phyloP scores from a whole-genome alignment of 2,113 vertebrate species.

The Empidonax alnorum region DNA sequence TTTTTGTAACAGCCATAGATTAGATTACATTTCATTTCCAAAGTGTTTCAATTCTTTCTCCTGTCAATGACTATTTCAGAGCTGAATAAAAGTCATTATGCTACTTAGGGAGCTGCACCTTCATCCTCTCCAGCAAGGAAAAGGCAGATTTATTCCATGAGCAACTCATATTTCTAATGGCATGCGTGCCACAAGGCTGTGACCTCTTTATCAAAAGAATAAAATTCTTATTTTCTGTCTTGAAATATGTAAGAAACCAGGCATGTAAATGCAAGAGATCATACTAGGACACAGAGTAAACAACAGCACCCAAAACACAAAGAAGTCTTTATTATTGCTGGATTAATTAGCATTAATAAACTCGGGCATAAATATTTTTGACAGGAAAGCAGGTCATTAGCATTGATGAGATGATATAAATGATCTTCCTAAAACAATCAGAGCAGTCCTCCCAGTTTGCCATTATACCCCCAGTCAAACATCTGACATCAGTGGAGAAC shows the following conservation, averaged over 20 bases:
- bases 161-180: background rate
- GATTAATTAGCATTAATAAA: conserved; percentile 69
- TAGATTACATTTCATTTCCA: conserved; percentile 44
- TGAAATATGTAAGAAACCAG: background rate
- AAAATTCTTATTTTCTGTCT: background rate
- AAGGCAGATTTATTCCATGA: conserved; percentile 12
- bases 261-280: background rate
- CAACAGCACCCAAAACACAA: conserved; percentile 41
- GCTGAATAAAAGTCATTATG: conserved; percentile 21
- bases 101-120: conserved; percentile 10
- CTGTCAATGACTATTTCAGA: conserved; percentile 29
- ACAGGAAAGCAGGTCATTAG: conserved; percentile 41
- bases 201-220: background rate
- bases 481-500: background rate
- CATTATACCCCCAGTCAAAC: conserved; percentile 20
- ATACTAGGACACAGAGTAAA: background rate
- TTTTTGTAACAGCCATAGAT: conserved; percentile 21
- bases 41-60: conserved; percentile 50
- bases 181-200: background rate
- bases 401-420: conserved; percentile 25
- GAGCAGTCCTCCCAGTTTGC: conserved; percentile 9
- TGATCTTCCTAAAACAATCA: conserved; percentile 12
- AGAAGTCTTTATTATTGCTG: conserved; percentile 31
- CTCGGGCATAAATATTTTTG: conserved; percentile 42
- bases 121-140: background rate